These are phyloP conservation scores for Crax fasciolata DNA, from an alignment of 2,797 vertebrate genomes.

Conservation along the genomic window DNA sequence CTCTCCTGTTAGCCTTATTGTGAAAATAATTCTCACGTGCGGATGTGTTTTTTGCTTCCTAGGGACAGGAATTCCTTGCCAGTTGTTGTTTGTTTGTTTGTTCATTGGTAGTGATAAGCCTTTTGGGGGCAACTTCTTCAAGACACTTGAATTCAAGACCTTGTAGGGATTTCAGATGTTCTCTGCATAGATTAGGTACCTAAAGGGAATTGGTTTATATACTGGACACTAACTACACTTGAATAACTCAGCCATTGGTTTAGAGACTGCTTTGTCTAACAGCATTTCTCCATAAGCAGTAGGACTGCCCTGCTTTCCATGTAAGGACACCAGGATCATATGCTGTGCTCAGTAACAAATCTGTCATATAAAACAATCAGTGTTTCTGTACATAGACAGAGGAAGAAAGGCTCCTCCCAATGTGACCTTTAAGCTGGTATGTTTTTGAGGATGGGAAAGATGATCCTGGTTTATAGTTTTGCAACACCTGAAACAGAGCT, in stretches of 20 bases:
- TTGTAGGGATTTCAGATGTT: neutral
- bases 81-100: neutral
- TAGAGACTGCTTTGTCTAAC: neutral
- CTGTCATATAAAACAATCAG: neutral
- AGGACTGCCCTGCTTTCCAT: neutral
- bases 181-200: neutral
- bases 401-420: neutral
- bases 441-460: neutral
- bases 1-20: neutral
- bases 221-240: neutral
- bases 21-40: neutral
- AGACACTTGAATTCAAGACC: neutral
- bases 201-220: neutral
- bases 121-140: neutral
- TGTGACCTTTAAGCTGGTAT: neutral
- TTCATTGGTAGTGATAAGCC: neutral
- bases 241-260: neutral
- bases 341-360: neutral
- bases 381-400: neutral
- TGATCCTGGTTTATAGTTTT: neutral
- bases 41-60: neutral
- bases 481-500: neutral
- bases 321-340: rapidly evolving
- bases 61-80: neutral
- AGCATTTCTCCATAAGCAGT: neutral